A percentile compares a stretch with the other conserved stretches of the same genome.
Evolutionary conservation across 1,140 invertebrate species (phyloP).

Genomic region (Stegodyphus mimosarum): DNA sequence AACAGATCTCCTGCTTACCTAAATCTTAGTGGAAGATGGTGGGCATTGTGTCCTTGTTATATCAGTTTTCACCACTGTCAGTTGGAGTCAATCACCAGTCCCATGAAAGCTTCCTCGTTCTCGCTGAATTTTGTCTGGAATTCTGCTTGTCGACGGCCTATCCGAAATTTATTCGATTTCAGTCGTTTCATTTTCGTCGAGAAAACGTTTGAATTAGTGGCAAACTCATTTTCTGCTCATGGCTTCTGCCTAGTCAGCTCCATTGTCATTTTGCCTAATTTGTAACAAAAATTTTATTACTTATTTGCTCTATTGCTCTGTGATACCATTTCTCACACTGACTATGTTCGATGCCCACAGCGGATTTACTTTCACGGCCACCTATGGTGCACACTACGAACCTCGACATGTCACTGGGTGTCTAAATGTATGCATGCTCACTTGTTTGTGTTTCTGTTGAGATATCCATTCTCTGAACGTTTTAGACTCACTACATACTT

Average conservation of each 20-base stretch:
- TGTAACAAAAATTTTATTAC: background rate
- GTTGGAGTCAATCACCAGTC: too few relatives aligned
- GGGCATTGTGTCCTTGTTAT: too few relatives aligned
- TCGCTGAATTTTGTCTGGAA: background rate
- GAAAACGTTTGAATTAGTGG: background rate
- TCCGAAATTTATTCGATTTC: background rate
- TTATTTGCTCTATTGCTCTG: background rate
- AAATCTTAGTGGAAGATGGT: too few relatives aligned
- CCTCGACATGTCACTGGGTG: too few relatives aligned
- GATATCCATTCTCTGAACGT: too few relatives aligned
- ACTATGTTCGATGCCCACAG: background rate
- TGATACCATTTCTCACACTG: background rate
- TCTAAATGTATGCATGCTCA: too few relatives aligned
- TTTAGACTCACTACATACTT: too few relatives aligned
- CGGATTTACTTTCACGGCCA: background rate
- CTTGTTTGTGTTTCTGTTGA: too few relatives aligned
- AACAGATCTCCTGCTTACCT: too few relatives aligned
- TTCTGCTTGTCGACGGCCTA: background rate
- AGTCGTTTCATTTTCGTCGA: background rate
- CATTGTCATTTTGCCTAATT: background rate
- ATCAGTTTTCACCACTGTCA: too few relatives aligned
- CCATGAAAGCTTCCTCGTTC: background rate
- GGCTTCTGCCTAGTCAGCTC: background rate
- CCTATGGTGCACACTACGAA: too few relatives aligned
- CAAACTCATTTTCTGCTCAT: background rate